Conservation (phyloP, 2,888 invertebrate species). For the Seira sanloemensis region DNA sequence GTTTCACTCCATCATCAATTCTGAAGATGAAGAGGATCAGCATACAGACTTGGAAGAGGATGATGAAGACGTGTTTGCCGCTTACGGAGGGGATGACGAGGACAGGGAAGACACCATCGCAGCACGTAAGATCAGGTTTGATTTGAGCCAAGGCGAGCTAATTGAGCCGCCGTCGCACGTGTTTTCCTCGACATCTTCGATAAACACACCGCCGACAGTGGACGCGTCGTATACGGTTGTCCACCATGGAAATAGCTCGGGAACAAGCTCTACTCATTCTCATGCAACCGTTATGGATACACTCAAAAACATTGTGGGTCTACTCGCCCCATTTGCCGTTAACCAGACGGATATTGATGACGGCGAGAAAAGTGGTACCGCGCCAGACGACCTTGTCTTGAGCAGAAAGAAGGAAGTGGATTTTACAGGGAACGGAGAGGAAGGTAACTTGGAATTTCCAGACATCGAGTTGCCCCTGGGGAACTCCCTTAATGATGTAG, state of each 20-base stretch:
- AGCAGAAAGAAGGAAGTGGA: too few relatives aligned
- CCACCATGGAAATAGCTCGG: neutral
- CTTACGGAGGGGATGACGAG: slow-evolving; percentile 19
- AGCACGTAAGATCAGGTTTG: neutral
- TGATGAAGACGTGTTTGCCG: slow-evolving; percentile 32
- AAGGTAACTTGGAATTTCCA: too few relatives aligned
- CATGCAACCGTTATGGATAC: slow-evolving; percentile 17
- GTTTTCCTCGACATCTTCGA: neutral
- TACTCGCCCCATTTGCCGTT: neutral
- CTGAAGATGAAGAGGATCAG: slow-evolving; percentile 49
- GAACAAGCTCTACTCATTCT: slow-evolving; percentile 8
- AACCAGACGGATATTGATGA: neutral
- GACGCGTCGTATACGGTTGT: neutral
- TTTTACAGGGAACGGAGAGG: too few relatives aligned
- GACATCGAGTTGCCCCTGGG: too few relatives aligned
- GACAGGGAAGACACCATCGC: neutral
- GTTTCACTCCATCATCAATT: slow-evolving; percentile 34
- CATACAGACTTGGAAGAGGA: neutral
- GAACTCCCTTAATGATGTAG: too few relatives aligned
- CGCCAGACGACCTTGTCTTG: too few relatives aligned
- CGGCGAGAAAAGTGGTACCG: neutral
- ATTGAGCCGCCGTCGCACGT: neutral
- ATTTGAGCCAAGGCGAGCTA: neutral
- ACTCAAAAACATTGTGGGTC: neutral
- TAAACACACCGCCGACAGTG: neutral